These are phyloP conservation scores for Tenthredo notha DNA, from an alignment of 2,888 invertebrate species.

Conservation along the genomic window DNA sequence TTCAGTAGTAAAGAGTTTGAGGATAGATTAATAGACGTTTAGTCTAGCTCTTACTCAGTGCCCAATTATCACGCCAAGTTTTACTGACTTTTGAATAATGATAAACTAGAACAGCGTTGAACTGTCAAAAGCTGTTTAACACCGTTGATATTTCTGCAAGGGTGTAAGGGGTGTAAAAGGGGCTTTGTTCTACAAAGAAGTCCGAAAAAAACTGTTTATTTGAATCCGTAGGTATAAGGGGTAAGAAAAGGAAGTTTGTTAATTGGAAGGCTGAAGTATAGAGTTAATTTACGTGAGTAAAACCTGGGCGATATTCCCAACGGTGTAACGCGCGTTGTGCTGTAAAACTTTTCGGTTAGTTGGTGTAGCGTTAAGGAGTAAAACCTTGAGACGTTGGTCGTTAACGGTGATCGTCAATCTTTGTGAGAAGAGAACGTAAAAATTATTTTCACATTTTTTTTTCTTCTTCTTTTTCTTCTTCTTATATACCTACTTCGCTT, in stretches of 20 bases:
- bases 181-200: not conserved
- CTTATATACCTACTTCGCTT: not conserved
- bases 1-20: constrained; percentile 34
- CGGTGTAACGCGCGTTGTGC: not conserved
- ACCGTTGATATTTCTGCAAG: not conserved
- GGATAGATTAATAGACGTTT: constrained; percentile 38
- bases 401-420: constrained; percentile 42
- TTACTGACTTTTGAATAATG: not conserved
- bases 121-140: not conserved
- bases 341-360: constrained; percentile 23
- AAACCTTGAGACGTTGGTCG: constrained; percentile 8
- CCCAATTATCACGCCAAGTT: constrained; percentile 22
- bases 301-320: constrained; percentile 18
- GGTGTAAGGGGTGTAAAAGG: not conserved
- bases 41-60: not conserved
- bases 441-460: constrained; percentile 27
- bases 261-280: constrained; percentile 18
- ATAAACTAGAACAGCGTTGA: not conserved
- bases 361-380: not conserved
- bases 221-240: not conserved
- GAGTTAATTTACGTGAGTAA: constrained; percentile 23
- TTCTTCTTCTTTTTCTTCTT: not conserved
- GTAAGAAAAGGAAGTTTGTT: not conserved
- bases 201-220: not conserved
- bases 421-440: constrained; percentile 39